These are phyloP conservation scores for Buphagus erythrorhynchus DNA, from an alignment of 2,797 vertebrate species.

Conservation along the genomic window DNA sequence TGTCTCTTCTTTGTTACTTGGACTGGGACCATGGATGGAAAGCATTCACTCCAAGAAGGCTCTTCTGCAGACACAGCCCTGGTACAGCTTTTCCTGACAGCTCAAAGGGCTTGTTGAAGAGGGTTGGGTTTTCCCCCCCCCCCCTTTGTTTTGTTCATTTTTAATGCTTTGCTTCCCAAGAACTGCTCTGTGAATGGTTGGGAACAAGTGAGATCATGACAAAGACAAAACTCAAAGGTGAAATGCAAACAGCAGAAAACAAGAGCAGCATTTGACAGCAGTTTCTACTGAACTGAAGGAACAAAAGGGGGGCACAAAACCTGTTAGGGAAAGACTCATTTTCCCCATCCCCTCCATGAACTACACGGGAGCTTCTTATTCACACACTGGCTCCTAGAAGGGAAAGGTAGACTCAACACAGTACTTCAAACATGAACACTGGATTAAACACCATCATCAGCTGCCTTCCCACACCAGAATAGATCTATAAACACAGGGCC, in stretches of 20 bases:
- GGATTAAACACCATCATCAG: not conserved
- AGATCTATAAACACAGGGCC: not conserved
- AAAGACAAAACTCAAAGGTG: slow-evolving; percentile 37
- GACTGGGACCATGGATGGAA: not conserved
- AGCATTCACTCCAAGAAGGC: not conserved
- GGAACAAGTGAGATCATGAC: not conserved
- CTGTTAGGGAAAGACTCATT: not conserved
- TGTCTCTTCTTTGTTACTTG: not conserved
- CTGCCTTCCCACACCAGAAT: not conserved
- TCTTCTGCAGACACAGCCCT: not conserved
- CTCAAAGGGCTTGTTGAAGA: not conserved
- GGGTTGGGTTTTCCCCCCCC: rapidly evolving
- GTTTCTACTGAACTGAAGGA: not conserved
- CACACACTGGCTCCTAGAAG: not conserved
- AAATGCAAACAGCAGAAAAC: slow-evolving; percentile 10
- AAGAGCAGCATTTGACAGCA: not conserved
- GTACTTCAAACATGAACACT: not conserved
- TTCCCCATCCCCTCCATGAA: not conserved
- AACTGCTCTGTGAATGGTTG: not conserved
- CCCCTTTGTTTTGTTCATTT: not conserved
- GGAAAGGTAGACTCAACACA: not conserved
- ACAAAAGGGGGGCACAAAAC: slow-evolving; percentile 36
- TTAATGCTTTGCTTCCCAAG: slow-evolving; percentile 8
- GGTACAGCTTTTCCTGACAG: not conserved
- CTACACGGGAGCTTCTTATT: slow-evolving; percentile 8